Percentiles rank a stretch among this genome's conserved stretches.
phyloP scores from a whole-genome alignment of 2,113 vertebrate genomes.

The Alces alces region DNA sequence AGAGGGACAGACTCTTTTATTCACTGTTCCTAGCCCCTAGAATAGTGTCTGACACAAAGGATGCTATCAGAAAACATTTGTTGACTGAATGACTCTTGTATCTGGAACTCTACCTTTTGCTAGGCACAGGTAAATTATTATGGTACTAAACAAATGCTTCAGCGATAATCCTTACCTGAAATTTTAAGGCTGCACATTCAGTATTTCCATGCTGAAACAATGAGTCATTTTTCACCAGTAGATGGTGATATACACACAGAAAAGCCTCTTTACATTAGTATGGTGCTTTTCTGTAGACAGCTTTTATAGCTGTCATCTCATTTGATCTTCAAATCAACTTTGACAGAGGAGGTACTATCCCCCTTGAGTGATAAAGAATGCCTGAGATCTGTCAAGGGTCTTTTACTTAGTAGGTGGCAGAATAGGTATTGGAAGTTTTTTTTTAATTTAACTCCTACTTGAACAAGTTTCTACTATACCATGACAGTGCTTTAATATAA shows the following conservation, averaged over 20 bases:
- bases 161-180: background rate
- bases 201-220: constrained; percentile 8
- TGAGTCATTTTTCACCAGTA: constrained; percentile 49
- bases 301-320: background rate
- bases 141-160: background rate
- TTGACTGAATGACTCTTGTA: background rate
- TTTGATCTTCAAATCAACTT: background rate
- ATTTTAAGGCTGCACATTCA: background rate
- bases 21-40: background rate
- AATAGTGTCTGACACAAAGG: background rate
- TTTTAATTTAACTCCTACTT: background rate
- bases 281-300: background rate
- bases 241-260: constrained; percentile 59
- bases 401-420: constrained; percentile 11
- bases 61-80: background rate
- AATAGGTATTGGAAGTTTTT: background rate
- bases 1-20: background rate
- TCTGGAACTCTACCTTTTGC: background rate
- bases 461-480: background rate
- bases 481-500: background rate
- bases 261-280: background rate
- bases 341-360: background rate
- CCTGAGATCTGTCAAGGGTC: background rate
- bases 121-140: background rate
- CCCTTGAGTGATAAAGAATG: background rate